Evolutionary conservation across 2,888 invertebrate species (phyloP).

Genomic region (Callyntrura guangdongensis): DNA sequence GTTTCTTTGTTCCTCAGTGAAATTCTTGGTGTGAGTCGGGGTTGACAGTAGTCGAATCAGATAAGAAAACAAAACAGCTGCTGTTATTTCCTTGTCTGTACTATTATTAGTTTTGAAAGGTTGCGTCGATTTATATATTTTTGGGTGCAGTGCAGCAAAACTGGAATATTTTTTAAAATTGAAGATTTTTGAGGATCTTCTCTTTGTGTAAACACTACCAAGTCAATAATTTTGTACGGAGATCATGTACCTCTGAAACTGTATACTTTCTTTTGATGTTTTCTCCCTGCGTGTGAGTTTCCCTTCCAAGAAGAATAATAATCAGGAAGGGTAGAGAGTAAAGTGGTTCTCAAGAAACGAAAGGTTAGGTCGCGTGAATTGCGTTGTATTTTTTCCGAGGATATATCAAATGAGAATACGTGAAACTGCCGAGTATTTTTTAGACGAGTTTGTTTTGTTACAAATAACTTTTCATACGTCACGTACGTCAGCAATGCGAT

Average conservation of each 20-base stretch:
- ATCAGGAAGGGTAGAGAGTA: not conserved
- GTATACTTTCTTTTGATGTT: not conserved
- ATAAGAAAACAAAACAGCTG: conserved; percentile 30
- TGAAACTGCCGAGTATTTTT: not conserved
- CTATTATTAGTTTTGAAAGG: not conserved
- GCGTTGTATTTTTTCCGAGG: no score
- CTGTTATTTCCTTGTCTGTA: conserved; percentile 10
- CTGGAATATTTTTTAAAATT: conserved; percentile 22
- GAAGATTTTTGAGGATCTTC: not conserved
- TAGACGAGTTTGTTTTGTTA: conserved; percentile 45
- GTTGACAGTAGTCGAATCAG: conserved; percentile 41
- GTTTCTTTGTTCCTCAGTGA: conserved; percentile 5
- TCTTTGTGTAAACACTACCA: not conserved
- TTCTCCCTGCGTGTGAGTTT: not conserved
- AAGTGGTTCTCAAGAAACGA: not conserved
- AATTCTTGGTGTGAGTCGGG: no score
- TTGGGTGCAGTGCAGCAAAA: not conserved
- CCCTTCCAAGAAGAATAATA: not conserved
- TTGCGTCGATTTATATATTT: not conserved
- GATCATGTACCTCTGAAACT: not conserved
- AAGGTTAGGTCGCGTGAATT: not conserved
- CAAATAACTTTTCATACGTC: conserved; percentile 50
- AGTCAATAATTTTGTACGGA: not conserved
- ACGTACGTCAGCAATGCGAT: conserved; percentile 33
- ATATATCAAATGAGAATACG: conserved; percentile 47